Base-by-base conservation (phyloP, 2,797 vertebrate genomes). In the Spheniscus humboldti region DNA sequence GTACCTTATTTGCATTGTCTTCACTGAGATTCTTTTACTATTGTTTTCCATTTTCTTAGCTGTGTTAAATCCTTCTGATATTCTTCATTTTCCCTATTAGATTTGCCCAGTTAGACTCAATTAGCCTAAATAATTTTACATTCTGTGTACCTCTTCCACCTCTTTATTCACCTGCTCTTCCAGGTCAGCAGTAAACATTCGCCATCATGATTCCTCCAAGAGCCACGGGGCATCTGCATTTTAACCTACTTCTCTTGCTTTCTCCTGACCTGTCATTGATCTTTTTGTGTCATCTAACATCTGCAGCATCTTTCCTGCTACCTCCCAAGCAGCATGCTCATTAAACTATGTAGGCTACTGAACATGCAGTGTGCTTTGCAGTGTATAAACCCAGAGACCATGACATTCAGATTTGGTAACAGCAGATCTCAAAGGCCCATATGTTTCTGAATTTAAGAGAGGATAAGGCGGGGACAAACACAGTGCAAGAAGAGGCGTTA, bases 231-330 rank as follows among this genome's bases (percentile, higher is more conserved):
- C 31, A 76, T 68, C 28, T 76, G 55, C 66, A 43, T 95, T 95
- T 88, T 96, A 81, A 91, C 87, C 82, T 91, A 74, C 79, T 87
- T 96, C 47, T 92, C 63, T 64, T 78, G 33, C 71, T 79, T 86
- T 62, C 71, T 78, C 62, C 55, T 90, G 84, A 91, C 59, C 64
- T 63, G 23, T 50, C 30, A 67, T 8, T 31, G 93, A 94, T 89
- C 37, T 90, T 90, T 86, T 67, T 62, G 64, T 75, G 67, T 85
- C 88, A 78, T 52, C 27, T 39, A 8, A 13, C 57, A 56, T 73
- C 62, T 83, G 62, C 37, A 85, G 69, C 73, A 74, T 43, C 73
- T 75, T 93, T 75, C 39, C 85, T 91, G 68, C 37, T 41, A 15
- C 56, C 37, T 95, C 60, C 57, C 31, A 76, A 27, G 60, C 55